Base-by-base conservation (phyloP, 2,113 vertebrate species). In the Macaca mulatta region DNA sequence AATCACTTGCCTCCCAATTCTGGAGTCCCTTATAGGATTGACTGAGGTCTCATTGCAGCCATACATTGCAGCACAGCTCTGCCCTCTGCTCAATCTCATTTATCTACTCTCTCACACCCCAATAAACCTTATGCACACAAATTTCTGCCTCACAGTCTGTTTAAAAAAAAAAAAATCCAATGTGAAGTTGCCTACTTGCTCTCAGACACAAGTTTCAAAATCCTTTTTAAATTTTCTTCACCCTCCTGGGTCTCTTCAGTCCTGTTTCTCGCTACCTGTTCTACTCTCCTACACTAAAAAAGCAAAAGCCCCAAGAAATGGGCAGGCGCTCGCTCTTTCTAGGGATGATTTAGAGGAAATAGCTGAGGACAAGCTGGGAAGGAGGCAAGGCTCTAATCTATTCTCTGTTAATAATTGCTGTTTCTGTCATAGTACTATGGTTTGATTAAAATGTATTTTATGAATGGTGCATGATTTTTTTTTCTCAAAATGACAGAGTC, bases 1-100 rank as follows among this genome's bases (percentile, higher is more conserved):
- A 52, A 30, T 57, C 5, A 1, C 38, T 5, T 59, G 4, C 30
- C 2, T 55, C n/a, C 4, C n/a, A 70, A 5, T 2, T 23, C 3
- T 20, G 69, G 30, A 72, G 0, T 5, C 87, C 81, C 18, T 84
- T 25, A 5, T 27, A 27, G 32, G 43, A 70, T 7, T 17, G 2
- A 17, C 48, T 57, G 23, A 88, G 45, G 22, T 92, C 43, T 43
- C 43, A 9, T 1, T 20, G 22, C 20, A 85, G 32, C 30, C 32
- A n/a, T 25, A 32, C 3, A 50, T 14, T 50, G 48, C 13, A 48
- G n/a, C 8, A 22, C 72, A 81, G 0, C 22, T 90, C 22, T 75
- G 25, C 38, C 57, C 55, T 87, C 74, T 43, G 25, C 14, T 38
- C 23, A 32, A 4, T 23, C 20, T 6, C 55, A 12, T 70, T n/a